Base-by-base conservation (phyloP, 2,888 invertebrate species). In the Ormyrus pomaceus region DNA sequence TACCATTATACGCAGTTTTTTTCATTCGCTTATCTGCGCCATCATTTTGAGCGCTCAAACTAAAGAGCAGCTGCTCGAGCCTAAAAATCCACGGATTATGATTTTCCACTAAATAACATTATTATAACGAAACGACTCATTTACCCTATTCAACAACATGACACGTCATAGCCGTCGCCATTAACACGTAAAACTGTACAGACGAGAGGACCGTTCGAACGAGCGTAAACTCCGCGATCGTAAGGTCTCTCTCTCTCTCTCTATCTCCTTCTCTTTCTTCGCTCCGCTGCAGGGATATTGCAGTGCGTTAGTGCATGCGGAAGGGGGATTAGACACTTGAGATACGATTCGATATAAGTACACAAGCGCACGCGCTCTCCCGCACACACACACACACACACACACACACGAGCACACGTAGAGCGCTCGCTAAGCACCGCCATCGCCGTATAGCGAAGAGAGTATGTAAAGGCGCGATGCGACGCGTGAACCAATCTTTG, bases 401-500 rank as follows among this genome's bases (percentile, higher is more conserved):
- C 50, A 45, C 6, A 56, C 10, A 70, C 48, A 6, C 10, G 3
- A 6, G 5, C 51, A 10, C 50, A 34, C 34, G 34, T 4, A 34
- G 34, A 34, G 13, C 34, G 4, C 4, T 34, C 34, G 34, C 34
- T 34, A 34, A 34, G 34, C 34, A 34, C 34, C 34, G 34, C 3
- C 34, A 4, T 34, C 34, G 34, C 34, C 34, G 34, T 4, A 4
- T 4, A 4, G 34, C 34, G 34, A 34, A 34, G 34, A 34, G 34
- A 34, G 34, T 34, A 34, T 48, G 73, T 53, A 61, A 59, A 61
- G 69, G 59, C 45, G 51, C 56, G 61, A 83, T 68, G 75, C 77
- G 74, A 79, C 82, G 83, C 83, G 82, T 81, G 83, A 87, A 86
- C 86, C 86, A 85, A 86, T 86, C 85, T 85, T 85, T 81, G 83